Evolutionary conservation across 2,888 invertebrate species (phyloP), one percentile per base, ranked within the genome.

Genomic region (Auanema sp.): DNA sequence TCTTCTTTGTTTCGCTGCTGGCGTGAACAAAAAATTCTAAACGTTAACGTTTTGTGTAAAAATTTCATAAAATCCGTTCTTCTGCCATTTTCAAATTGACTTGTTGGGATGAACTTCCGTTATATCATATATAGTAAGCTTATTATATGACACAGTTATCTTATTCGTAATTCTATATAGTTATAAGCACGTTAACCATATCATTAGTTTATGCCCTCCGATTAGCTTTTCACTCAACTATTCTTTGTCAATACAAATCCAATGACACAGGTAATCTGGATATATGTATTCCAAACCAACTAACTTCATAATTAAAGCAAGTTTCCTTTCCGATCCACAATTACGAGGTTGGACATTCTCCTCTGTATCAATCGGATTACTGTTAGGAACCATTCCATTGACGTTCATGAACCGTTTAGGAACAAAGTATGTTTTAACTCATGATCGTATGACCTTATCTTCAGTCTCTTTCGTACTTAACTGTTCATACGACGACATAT

Each of bases 191-290:
- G 8, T 58, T 68, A 10, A 60, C 60, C 43, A 63, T 69, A 49
- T 69, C 72, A 16, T 54, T 67, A 43, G 60, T 72, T 44, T 72
- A 72, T 50, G 64, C 69, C 41, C 66, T 69, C 16, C 65, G 72
- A 42, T 56, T 72, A n/a, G 65, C 72, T 8, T 72, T 72, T 54
- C 69, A 72, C 52, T 62, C 68, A 0, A 72, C 72, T 24, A 69
- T 72, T 52, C 60, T 72, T 42, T 69, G 72, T 50, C 69, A 72
- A 58, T 44, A 64, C 40, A 67, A 69, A 56, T 23, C 58, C n/a
- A 68, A 57, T 23, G 67, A 67, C 64, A 62, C 49, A 8, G 52
- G 52, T 52, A 21, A 5, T 47, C 3, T 16, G 47, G 4, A 14
- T 23, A 5, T 47, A 47, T 47, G 4, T 5, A 47, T 8, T 5